Evolutionary conservation across 1,140 invertebrate species (phyloP).

Genomic region (Drosophila ananassae): DNA sequence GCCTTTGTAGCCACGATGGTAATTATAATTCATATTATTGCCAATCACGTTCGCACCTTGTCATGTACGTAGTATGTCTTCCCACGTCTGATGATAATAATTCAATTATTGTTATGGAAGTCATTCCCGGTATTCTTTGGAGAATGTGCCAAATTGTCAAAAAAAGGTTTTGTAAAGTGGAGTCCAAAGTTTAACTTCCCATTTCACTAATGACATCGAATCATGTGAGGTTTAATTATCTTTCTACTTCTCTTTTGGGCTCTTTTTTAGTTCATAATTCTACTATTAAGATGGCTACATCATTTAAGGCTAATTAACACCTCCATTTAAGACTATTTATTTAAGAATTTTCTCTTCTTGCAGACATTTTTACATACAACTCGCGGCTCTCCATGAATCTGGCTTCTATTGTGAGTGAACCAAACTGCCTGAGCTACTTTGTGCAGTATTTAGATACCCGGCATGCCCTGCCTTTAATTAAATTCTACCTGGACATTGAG

Average conservation of each 20-base stretch:
- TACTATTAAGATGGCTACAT: no score
- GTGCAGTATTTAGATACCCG: conserved; percentile 89
- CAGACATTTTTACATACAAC: conserved; percentile 75
- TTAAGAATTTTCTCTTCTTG: conserved; percentile 3
- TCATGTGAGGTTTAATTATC: no score
- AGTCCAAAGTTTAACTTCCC: not conserved
- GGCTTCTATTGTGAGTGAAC: conserved; percentile 88
- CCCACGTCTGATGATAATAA: not conserved
- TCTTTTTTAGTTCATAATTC: no score
- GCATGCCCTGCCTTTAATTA: conserved; percentile 86
- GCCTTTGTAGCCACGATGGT: conserved; percentile 70
- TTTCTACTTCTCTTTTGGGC: no score
- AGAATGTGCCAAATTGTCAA: not conserved
- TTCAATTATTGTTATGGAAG: not conserved
- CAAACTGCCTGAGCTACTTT: conserved; percentile 89
- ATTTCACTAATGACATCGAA: no score
- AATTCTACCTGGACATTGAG: conserved; percentile 90
- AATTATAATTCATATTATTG: conserved; percentile 36
- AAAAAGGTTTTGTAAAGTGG: not conserved
- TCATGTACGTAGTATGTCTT: not conserved
- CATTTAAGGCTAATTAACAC: not conserved
- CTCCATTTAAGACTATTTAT: not conserved
- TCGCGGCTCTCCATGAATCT: conserved; percentile 86
- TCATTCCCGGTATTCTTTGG: not conserved
- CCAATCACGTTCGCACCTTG: conserved; percentile 28